Evolutionary conservation across 2,888 invertebrate genomes (phyloP), one percentile per base, ranked within the genome.

Genomic region (Ennomos fuscantarius): DNA sequence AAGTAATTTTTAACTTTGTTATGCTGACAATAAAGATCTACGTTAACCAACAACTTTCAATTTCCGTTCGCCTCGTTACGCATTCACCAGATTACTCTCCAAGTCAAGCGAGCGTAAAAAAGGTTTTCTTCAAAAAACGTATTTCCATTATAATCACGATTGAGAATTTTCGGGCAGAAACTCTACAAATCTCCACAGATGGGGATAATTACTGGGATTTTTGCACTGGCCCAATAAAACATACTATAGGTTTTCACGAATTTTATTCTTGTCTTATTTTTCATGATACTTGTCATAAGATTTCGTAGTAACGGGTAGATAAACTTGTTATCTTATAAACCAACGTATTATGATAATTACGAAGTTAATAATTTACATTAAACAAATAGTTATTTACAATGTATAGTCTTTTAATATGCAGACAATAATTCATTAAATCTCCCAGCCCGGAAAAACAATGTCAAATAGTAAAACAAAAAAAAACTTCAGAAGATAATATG

Each of bases 221-320:
- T 2, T 15, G 15, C 1, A 15, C 3, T 15, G 3, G 15, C 13
- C 13, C 6, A 67, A 68, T 68, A 60, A 67, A 67, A 70, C 55
- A 60, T 43, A 9, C 40, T 48, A 50, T 46, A 40, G 63, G 70
- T 66, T 78, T 73, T 82, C 79, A 84, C 72, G 83, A 86, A 84
- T 81, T 89, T 88, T 87, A 91, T 86, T 89, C 83, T 84, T 13
- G 78, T 81, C 82, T 86, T 87, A 86, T 82, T 83, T 79, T 84
- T 81, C 78, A 82, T 86, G 83, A 87, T 89, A 88, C 82, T 87
- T 82, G 79, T 90, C 89, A 91, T 90, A 91, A 90, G 91, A 90
- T 87, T 88, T 80, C 79, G 75, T 88, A 87, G 79, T 87, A 90
- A 89, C 84, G 81, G 84, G 89, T 82, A 88, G 82, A 84, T 86